Evolutionary conservation across 2,797 vertebrate genomes (phyloP).

Genomic region (Pteropus rufus): DNA sequence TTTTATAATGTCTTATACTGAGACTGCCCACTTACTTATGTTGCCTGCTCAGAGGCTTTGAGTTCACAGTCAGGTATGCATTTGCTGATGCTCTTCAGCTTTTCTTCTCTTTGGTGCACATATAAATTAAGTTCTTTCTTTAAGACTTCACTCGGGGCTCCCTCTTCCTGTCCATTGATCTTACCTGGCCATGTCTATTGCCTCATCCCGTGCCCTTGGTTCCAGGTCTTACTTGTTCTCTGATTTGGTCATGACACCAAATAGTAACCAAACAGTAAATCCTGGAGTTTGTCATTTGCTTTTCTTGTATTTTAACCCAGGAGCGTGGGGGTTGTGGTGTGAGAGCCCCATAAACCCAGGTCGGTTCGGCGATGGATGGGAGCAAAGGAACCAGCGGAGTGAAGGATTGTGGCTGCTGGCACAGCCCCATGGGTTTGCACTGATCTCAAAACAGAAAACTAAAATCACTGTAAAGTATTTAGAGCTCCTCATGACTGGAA

Average conservation of each 20-base stretch:
- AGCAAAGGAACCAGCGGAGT: background rate
- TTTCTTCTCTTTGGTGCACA: background rate
- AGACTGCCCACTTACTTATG: background rate
- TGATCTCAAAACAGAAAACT: background rate
- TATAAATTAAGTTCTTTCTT: background rate
- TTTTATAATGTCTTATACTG: background rate
- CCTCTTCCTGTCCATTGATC: background rate
- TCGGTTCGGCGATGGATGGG: too few species aligned
- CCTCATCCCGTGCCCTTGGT: background rate
- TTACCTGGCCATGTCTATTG: background rate
- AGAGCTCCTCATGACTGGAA: background rate
- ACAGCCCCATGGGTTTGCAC: background rate
- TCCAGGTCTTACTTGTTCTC: background rate
- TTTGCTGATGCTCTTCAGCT: background rate
- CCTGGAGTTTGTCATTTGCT: background rate
- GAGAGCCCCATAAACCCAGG: background rate
- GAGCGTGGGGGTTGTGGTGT: fast-evolving
- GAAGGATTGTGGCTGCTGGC: fast-evolving
- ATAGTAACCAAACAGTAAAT: background rate
- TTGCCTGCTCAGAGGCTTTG: background rate
- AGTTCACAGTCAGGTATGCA: background rate
- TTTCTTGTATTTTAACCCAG: background rate
- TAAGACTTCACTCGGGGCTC: background rate
- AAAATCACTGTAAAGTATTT: background rate
- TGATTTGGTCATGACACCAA: background rate